Base-by-base conservation (phyloP, 2,797 vertebrate species). In the Adrianichthys oophorus region DNA sequence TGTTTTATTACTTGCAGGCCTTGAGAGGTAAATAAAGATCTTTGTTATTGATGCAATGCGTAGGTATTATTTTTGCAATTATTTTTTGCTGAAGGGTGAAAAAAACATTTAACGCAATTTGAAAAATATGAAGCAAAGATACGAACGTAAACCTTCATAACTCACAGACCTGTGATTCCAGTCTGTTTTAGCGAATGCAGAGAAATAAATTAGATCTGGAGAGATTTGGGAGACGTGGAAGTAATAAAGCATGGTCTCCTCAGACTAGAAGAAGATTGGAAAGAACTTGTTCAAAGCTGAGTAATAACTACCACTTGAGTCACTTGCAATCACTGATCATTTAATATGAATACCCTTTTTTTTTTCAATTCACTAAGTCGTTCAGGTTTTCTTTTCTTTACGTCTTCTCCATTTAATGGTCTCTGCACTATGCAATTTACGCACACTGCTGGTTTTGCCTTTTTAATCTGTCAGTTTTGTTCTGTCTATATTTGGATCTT, bases 241-340 rank as follows among this genome's bases (percentile, higher is more conserved):
- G 78, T 74, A 80, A 81, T 72, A 79, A 77, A 40, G 57, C 73
- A 75, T 59, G 67, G 72, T 71, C 23, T 56, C 73, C 61, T 70
- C 55, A 71, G 65, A 77, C 70, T 59, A 57, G 68, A 69, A 59
- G 68, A 76, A 75, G 73, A 77, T 74, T 72, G 65, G 72, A 58
- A 83, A 59, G 69, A 86, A 83, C 74, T 61, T 74, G 58, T 81
- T 65, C 68, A 53, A 62, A 12, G 59, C 62, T 15, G 13, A 62
- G 65, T 58, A 72, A 89, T 87, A 84, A 87, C 70, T 59, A 13
- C 62, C 73, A 66, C 65, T 78, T 29, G 52, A 82, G 72, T 84
- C 76, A 21, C 66, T 68, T 65, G 75, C 78, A 88, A 79, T 85
- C 76, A 78, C 66, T 41, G 79, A 82, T 87, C 70, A 89, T 89